phyloP scores from a whole-genome alignment of 2,888 invertebrate species.

The Rhaphigaster nebulosa region DNA sequence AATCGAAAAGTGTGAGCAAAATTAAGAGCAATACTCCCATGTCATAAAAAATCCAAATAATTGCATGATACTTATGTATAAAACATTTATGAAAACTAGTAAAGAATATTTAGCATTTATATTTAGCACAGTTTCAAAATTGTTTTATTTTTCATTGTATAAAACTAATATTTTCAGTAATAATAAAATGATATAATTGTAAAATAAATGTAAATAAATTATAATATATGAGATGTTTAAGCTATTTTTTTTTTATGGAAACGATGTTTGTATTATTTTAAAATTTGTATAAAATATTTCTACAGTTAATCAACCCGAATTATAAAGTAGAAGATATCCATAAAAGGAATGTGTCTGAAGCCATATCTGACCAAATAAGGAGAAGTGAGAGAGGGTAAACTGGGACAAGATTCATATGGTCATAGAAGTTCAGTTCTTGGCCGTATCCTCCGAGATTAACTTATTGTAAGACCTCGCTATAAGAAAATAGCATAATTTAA shows the following conservation, averaged over 20 bases:
- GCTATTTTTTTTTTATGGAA: background rate
- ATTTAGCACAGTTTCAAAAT: background rate
- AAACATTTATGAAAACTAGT: background rate
- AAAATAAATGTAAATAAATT: background rate
- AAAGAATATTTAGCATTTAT: background rate
- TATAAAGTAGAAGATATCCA: constrained; percentile 3
- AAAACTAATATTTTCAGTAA: background rate
- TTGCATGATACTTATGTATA: no score
- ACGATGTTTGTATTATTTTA: background rate
- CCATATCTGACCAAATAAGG: constrained; percentile 47
- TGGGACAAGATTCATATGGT: constrained; percentile 22
- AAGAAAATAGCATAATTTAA: background rate
- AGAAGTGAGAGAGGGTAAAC: constrained; percentile 49
- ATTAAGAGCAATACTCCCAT: background rate
- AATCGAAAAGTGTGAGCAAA: background rate
- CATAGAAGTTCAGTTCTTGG: constrained; percentile 50
- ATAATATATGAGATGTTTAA: background rate
- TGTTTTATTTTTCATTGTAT: background rate
- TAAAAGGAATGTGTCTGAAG: background rate
- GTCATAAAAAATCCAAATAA: no score
- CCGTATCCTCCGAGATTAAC: background rate
- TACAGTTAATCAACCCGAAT: background rate
- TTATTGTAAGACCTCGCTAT: background rate
- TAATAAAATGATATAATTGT: background rate
- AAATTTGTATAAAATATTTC: background rate